Evolutionary conservation across 2,888 invertebrate species (phyloP), one percentile per base, ranked within the genome.

Genomic region (Standfussiana lucernea): DNA sequence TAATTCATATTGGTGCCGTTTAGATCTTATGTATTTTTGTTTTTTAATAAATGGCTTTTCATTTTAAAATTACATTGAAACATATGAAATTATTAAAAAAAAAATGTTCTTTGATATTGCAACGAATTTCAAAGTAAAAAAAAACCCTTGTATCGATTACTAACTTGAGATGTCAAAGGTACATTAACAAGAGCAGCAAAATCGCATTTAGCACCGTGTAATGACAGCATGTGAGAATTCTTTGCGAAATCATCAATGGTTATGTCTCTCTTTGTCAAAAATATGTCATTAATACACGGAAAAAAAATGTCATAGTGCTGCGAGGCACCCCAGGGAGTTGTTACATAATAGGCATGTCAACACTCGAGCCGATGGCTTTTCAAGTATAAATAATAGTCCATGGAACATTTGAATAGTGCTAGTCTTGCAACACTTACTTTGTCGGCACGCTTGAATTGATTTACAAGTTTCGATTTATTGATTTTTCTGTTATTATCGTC

Each of bases 331-430:
- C 94, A 91, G 94, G 89, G 95, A 95, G 94, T 91, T 94, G 95
- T 94, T 94, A 93, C 93, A 95, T 96, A 96, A 96, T 96, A 94
- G 95, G 91, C 93, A 91, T 95, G 96, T 96, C 96, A 96, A 96
- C 96, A 96, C 96, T 96, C 92, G 88, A 92, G 93, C 88, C 89
- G 92, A 92, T 92, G 90, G 93, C 92, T 94, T 94, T 93, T 94
- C 91, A 92, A 94, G 95, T 95, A 93, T 96, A 96, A 96, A 96
- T 96, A 96, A 96, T 95, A 93, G 93, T 90, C 86, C 89, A 84
- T 88, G 90, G 90, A 87, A 83, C 83, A 91, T 91, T 90, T 93
- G 91, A 93, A 93, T 94, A 88, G 92, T 89, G 87, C 90, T 86
- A 93, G 91, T 90, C 88, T 89, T 89, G 89, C 89, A 86, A 80